Conservation (phyloP, 1,140 invertebrate species). For the Neodiprion lecontei region DNA sequence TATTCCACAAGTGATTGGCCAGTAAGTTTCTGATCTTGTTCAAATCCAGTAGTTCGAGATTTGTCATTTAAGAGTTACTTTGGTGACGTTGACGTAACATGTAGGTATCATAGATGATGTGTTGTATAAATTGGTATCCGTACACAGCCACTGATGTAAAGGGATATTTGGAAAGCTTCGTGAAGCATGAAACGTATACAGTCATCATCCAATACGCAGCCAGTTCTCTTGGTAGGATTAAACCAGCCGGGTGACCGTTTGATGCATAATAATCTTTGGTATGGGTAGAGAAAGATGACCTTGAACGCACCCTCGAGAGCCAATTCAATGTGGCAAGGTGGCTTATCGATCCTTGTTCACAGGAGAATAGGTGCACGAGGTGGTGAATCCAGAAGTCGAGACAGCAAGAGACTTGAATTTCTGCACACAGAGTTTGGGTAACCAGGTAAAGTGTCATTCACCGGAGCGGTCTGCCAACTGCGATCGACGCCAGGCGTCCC, state of each 20-base stretch:
- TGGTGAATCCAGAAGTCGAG: slow-evolving; percentile 21
- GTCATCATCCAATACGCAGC: too few relatives aligned
- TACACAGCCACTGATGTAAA: too few relatives aligned
- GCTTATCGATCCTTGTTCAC: neutral
- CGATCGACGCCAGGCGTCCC: slow-evolving; percentile 20
- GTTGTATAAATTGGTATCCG: too few relatives aligned
- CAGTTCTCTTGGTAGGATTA: neutral
- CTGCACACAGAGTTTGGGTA: slow-evolving; percentile 14
- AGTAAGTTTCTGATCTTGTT: too few relatives aligned
- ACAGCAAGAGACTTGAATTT: slow-evolving; percentile 48
- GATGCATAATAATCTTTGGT: neutral
- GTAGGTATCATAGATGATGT: too few relatives aligned
- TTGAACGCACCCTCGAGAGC: neutral
- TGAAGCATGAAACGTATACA: too few relatives aligned
- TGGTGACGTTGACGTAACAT: too few relatives aligned
- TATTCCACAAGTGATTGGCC: too few relatives aligned
- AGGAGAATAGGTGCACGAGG: neutral
- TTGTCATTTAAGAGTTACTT: too few relatives aligned
- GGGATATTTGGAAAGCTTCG: too few relatives aligned
- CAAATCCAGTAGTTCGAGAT: too few relatives aligned
- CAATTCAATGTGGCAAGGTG: neutral
- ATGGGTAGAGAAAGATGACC: neutral
- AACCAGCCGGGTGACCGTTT: neutral
- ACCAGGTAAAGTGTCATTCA: slow-evolving; percentile 45
- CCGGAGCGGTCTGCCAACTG: slow-evolving; percentile 29